These are phyloP conservation scores for Eupithecia tripunctaria DNA, from an alignment of 2,888 invertebrate species.

Conservation along the genomic window DNA sequence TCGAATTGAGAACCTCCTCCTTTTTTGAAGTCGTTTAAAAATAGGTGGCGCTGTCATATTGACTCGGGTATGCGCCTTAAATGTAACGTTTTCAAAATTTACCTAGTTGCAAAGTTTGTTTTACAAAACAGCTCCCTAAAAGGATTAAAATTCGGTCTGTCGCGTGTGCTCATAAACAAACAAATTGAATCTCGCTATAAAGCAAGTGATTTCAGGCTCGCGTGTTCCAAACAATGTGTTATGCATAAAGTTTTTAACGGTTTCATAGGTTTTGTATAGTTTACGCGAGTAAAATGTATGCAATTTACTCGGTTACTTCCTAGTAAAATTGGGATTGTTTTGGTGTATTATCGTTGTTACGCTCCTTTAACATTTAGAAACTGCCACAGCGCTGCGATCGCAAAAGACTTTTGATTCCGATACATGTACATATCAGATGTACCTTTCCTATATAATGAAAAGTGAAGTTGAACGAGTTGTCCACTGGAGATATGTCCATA, in stretches of 20 bases:
- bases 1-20: no score
- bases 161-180: conserved; percentile 47
- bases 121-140: conserved; percentile 18
- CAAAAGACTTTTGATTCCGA: no score
- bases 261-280: conserved; percentile 33
- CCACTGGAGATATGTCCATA: no score
- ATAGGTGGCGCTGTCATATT: no score
- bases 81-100: background rate
- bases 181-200: conserved; percentile 58
- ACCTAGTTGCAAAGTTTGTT: background rate
- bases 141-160: conserved; percentile 35
- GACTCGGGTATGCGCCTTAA: no score
- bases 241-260: conserved; percentile 52
- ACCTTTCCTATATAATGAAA: no score
- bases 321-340: background rate
- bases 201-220: conserved; percentile 56
- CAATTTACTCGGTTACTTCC: background rate
- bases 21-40: no score
- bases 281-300: conserved; percentile 9
- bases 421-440: no score
- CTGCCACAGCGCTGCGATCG: background rate
- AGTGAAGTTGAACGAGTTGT: no score
- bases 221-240: conserved; percentile 52
- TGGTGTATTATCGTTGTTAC: background rate
- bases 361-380: background rate